phyloP scores from a whole-genome alignment of 2,113 vertebrate species.

The Takifugu flavidus region DNA sequence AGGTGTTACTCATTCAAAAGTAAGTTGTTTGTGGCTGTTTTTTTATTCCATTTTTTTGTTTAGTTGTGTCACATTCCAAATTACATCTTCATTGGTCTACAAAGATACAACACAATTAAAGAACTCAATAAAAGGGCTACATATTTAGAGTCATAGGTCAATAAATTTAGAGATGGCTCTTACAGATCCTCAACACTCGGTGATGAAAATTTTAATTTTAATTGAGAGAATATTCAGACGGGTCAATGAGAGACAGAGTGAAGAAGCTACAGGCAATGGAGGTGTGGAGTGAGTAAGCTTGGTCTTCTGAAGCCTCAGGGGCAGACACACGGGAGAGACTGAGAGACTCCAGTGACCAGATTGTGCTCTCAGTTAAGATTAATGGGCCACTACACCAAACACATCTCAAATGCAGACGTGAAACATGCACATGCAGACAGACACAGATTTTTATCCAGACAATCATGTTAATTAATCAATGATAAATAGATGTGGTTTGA shows the following conservation, averaged over 20 bases:
- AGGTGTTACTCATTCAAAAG: no score
- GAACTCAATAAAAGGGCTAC: no score
- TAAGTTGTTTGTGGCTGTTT: no score
- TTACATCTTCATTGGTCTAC: no score
- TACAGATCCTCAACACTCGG: background rate
- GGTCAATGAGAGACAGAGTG: conserved; percentile 19
- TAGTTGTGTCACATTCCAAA: no score
- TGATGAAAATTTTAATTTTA: conserved; percentile 35
- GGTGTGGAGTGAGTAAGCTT: conserved; percentile 25
- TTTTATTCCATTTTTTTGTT: no score
- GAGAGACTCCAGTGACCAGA: conserved; percentile 53
- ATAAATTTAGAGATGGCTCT: background rate
- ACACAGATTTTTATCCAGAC: conserved; percentile 38
- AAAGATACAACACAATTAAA: no score
- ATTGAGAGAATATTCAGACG: conserved; percentile 42
- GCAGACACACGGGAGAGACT: conserved; percentile 51
- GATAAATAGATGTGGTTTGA: conserved; percentile 21
- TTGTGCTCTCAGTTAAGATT: conserved; percentile 58
- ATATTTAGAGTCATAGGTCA: no score
- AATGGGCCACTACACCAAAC: conserved; percentile 48
- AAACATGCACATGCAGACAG: conserved; percentile 19
- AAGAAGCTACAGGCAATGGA: conserved; percentile 27
- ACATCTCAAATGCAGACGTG: conserved; percentile 34
- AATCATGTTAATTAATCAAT: conserved; percentile 46
- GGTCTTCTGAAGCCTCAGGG: conserved; percentile 37